Percentiles rank a stretch among this genome's conserved stretches.
Conservation (phyloP, 2,888 invertebrate genomes). For the Chloromyia formosa region DNA sequence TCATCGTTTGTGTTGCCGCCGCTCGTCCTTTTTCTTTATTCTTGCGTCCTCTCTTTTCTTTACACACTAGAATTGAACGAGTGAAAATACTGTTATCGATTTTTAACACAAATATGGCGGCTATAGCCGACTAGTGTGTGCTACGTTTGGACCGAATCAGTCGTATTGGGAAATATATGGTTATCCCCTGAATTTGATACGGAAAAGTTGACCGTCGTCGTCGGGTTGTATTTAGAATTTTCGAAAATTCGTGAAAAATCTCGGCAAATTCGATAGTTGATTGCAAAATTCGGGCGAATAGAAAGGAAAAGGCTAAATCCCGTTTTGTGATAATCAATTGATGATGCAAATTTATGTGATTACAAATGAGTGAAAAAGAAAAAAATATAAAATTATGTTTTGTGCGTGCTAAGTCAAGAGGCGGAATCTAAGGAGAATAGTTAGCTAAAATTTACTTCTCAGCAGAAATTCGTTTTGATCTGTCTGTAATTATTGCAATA, state of each 20-base stretch:
- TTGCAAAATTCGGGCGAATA: not conserved
- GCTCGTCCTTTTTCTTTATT: not conserved
- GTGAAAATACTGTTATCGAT: constrained; percentile 47
- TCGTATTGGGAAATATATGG: not conserved
- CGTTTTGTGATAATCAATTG: not conserved
- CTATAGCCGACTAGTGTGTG: constrained; percentile 29
- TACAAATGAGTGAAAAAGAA: constrained; percentile 27
- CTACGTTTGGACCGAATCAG: not conserved
- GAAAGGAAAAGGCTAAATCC: not conserved
- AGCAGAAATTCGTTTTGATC: not conserved
- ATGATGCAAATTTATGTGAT: constrained; percentile 19
- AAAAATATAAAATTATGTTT: constrained; percentile 3
- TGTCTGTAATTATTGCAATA: no score
- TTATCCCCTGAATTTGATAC: not conserved
- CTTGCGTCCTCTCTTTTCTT: constrained; percentile 1
- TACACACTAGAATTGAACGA: constrained; percentile 48
- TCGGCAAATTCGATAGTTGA: not conserved
- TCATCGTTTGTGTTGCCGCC: not conserved
- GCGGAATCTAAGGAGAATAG: not conserved
- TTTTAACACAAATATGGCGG: constrained; percentile 45
- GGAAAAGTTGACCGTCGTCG: not conserved
- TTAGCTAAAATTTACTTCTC: constrained; percentile 15
- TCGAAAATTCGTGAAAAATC: not conserved
- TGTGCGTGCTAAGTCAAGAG: not conserved
- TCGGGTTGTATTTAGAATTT: not conserved